Evolutionary conservation across 2,888 invertebrate species (phyloP).

Genomic region (Nomada fabriciana): DNA sequence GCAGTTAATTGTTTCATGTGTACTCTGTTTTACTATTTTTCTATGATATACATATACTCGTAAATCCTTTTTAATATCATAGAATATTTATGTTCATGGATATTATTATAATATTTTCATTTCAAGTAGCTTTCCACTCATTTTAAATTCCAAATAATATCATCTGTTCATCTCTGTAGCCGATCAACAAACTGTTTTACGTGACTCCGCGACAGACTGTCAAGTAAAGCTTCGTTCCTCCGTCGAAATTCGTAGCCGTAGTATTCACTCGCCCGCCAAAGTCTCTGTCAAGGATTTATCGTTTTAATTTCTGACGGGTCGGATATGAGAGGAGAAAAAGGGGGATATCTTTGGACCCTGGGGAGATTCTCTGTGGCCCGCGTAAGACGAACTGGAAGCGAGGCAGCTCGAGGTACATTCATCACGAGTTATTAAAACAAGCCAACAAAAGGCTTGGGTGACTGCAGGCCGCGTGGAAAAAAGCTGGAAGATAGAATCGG

Average conservation of each 20-base stretch:
- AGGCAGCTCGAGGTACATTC: slow-evolving; percentile 78
- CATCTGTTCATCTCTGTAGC: not conserved
- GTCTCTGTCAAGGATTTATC: slow-evolving; percentile 65
- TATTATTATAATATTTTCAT: no score
- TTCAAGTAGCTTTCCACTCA: no score
- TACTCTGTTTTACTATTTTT: no score
- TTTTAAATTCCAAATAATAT: no score
- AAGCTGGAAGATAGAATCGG: slow-evolving; percentile 82
- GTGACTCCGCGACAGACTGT: no score
- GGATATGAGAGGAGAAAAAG: slow-evolving; percentile 55
- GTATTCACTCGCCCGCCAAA: slow-evolving; percentile 7
- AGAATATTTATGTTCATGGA: no score
- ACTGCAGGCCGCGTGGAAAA: slow-evolving; percentile 74
- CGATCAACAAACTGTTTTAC: not conserved
- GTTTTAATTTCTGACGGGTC: slow-evolving; percentile 77
- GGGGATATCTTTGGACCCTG: slow-evolving; percentile 59
- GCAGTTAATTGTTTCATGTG: no score
- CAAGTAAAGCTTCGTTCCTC: not conserved
- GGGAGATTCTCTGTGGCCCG: slow-evolving; percentile 47
- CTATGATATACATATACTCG: no score
- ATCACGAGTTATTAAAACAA: slow-evolving; percentile 84
- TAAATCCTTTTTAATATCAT: no score
- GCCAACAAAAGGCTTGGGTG: slow-evolving; percentile 81
- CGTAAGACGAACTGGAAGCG: slow-evolving; percentile 63
- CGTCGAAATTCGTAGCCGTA: slow-evolving; percentile 1